Evolutionary conservation across 2,888 invertebrate genomes (phyloP).

Genomic region (Andrena bicolor): DNA sequence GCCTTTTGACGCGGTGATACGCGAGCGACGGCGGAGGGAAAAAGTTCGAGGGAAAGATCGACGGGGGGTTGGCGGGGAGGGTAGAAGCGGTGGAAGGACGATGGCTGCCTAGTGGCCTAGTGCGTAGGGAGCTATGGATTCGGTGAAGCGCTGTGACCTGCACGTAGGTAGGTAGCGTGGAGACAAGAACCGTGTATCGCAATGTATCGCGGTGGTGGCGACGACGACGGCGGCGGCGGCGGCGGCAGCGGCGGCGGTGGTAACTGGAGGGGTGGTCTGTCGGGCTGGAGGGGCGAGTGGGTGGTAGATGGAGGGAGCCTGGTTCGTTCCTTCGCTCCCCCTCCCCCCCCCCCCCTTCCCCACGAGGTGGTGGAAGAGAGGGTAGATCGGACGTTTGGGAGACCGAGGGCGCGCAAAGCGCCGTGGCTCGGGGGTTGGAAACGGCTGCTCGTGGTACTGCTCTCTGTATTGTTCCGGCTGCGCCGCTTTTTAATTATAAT

Average conservation of each 20-base stretch:
- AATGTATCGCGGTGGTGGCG: conserved; percentile 81
- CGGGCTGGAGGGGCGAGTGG: conserved; percentile 72
- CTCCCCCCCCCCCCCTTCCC: conserved; percentile 66
- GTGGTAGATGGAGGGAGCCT: conserved; percentile 75
- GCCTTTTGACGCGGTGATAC: conserved; percentile 25
- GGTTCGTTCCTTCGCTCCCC: conserved; percentile 74
- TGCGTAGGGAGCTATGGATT: conserved; percentile 77
- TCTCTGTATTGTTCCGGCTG: conserved; percentile 40
- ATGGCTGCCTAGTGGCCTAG: conserved; percentile 68
- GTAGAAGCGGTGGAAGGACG: conserved; percentile 34
- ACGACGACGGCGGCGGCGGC: conserved; percentile 63
- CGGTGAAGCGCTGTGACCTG: conserved; percentile 78
- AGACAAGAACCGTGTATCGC: conserved; percentile 83
- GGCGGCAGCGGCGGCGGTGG: conserved; percentile 50
- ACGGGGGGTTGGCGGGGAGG: conserved; percentile 10
- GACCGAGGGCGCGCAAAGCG: conserved; percentile 78
- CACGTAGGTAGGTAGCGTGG: conserved; percentile 80
- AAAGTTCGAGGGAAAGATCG: conserved; percentile 23
- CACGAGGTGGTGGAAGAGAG: conserved; percentile 68
- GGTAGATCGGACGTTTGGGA: conserved; percentile 73
- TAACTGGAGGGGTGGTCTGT: conserved; percentile 75
- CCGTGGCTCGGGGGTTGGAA: conserved; percentile 52
- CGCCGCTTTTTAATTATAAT: conserved; percentile 44
- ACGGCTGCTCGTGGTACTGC: conserved; percentile 47
- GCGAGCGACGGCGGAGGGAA: conserved; percentile 1